These are phyloP conservation scores for Sweltsa coloradensis DNA, from an alignment of 1,140 invertebrate genomes.

Conservation along the genomic window DNA sequence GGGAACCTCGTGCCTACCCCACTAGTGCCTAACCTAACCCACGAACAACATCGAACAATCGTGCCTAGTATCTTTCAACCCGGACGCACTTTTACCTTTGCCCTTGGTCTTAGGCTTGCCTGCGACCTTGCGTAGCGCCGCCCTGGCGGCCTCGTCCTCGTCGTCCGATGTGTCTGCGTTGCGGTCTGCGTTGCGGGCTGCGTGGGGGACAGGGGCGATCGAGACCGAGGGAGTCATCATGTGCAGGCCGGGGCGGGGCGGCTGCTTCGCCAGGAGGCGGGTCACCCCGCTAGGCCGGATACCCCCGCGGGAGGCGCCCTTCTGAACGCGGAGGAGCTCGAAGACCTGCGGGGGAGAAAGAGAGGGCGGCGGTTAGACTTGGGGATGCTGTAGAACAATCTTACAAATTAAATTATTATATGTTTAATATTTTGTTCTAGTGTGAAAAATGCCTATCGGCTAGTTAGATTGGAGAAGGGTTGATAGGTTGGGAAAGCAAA, in stretches of 20 bases:
- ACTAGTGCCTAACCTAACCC: too few relatives aligned
- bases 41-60: too few relatives aligned
- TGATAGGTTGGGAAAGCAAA: too few relatives aligned
- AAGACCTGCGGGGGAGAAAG: constrained; percentile 24
- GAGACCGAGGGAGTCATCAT: constrained; percentile 38
- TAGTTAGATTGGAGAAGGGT: too few relatives aligned
- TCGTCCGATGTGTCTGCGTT: constrained; percentile 30
- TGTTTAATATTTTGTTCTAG: too few relatives aligned
- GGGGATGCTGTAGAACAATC: too few relatives aligned
- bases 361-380: too few relatives aligned
- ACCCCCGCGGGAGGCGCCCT: constrained; percentile 25
- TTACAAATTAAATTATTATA: too few relatives aligned
- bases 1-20: too few relatives aligned
- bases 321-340: constrained; percentile 29
- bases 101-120: constrained; percentile 30
- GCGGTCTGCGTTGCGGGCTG: constrained; percentile 29
- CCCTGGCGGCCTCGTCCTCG: constrained; percentile 26
- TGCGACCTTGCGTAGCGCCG: constrained; percentile 23
- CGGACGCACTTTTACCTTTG: too few relatives aligned
- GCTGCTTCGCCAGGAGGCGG: constrained; percentile 6
- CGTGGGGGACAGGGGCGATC: constrained; percentile 34
- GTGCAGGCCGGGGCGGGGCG: constrained; percentile 12
- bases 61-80: too few relatives aligned
- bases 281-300: constrained; percentile 25
- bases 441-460: too few relatives aligned